Evolutionary conservation across 2,888 invertebrate species (phyloP), one percentile per base, ranked within the genome.

Genomic region (Hemaris fuciformis): DNA sequence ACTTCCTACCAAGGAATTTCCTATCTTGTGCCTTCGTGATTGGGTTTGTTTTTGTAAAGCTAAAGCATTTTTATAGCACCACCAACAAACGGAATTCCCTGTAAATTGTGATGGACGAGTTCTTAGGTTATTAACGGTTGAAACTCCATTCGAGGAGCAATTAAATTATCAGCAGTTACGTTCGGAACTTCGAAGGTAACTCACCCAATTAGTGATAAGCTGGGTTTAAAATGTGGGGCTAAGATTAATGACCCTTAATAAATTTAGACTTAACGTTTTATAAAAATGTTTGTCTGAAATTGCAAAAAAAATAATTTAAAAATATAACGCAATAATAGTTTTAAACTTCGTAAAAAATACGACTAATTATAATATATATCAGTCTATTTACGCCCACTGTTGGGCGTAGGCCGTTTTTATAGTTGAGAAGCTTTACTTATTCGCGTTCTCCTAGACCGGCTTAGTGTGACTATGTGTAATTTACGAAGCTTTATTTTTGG

Each of bases 111-210:
- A 60, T 53, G 34, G 41, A 60, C 25, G 48, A 53, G 41, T 60
- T 53, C 25, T 34, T 53, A 25, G 18, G 20, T 46, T 60, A 60
- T 18, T 60, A 53, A 18, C 41, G 38, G n/a, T 25, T 53, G 18
- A 13, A 53, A 42, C 41, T 60, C 38, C 46, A 41, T 25, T 53
- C 48, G 53, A n/a, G 1, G 53, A 13, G 41, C 41, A 53, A 60
- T 59, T 59, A 59, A 59, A 34, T 59, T 48, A 60, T 53, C 41
- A 53, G 18, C 25, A 25, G 48, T 53, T 53, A 25, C 22, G 46
- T 45, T 41, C 23, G 20, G 41, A 41, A 60, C 18, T 60, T 38
- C 13, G 7, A 25, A 53, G 46, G 41, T 25, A 41, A 25, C 10
- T 60, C 15, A 38, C 18, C 38, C 60, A 53, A 46, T 60, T 53